Percentiles rank a stretch among this genome's conserved stretches.
Evolutionary conservation across 2,113 vertebrate genomes (phyloP).

Genomic region (Mus pahari): DNA sequence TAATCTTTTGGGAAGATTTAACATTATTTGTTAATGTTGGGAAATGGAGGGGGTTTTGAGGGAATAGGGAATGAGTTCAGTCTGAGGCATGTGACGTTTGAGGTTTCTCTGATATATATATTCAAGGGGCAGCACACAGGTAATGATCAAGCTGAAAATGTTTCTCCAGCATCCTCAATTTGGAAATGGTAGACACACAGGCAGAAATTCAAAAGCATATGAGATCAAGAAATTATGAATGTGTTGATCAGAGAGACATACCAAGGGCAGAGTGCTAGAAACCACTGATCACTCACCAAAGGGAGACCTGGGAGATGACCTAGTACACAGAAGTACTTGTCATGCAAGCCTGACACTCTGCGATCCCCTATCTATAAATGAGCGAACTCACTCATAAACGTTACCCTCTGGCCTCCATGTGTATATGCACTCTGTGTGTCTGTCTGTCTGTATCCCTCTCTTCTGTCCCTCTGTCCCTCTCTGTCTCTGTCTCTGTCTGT

Average conservation of each 20-base stretch:
- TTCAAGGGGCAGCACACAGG: not conserved
- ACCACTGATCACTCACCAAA: not conserved
- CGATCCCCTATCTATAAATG: no score
- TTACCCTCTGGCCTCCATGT: not conserved
- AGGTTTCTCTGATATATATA: slow-evolving; percentile 7
- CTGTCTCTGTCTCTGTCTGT: not conserved
- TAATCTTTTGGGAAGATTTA: slow-evolving; percentile 24
- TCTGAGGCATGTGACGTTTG: not conserved
- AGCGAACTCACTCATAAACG: not conserved
- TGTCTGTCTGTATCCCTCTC: no score
- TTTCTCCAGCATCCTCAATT: not conserved
- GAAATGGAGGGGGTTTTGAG: not conserved
- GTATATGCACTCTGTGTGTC: not conserved
- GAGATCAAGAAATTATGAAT: not conserved
- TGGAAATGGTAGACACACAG: not conserved
- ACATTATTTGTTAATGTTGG: not conserved
- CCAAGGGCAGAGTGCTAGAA: not conserved
- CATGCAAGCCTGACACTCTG: not conserved
- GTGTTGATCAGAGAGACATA: not conserved
- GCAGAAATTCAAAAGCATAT: not conserved
- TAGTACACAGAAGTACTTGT: not conserved
- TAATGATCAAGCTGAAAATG: not conserved
- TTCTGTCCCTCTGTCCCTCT: not conserved
- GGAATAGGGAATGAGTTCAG: not conserved
- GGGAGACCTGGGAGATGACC: not conserved